Percentiles rank a stretch among this genome's conserved stretches.
These are phyloP conservation scores for Oscheius onirici DNA, from an alignment of 2,888 invertebrate species.

Conservation along the genomic window DNA sequence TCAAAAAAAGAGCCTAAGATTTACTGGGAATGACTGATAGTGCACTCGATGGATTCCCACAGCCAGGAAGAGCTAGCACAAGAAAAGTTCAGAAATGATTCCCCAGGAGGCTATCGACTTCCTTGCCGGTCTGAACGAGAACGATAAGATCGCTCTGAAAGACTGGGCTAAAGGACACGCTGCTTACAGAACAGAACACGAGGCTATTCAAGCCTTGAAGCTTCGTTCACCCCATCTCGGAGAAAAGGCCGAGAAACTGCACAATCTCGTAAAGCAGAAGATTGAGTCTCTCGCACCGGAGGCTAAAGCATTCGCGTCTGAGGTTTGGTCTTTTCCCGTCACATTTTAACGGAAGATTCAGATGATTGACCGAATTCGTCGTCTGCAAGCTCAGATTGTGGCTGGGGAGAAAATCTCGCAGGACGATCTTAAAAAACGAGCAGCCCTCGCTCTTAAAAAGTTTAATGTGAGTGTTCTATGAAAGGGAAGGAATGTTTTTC, in stretches of 20 bases:
- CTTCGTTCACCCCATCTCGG: constrained; percentile 20
- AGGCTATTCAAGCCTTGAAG: constrained; percentile 21
- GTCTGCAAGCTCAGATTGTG: constrained; percentile 33
- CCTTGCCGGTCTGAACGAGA: constrained; percentile 13
- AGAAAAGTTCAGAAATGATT: constrained; percentile 28
- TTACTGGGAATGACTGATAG: too few species aligned
- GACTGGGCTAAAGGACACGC: constrained; percentile 12
- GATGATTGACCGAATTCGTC: constrained; percentile 34
- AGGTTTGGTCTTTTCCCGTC: background rate
- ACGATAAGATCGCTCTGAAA: constrained; percentile 28
- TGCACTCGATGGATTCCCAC: too few species aligned
- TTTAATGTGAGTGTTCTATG: constrained; percentile 25
- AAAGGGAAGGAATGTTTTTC: background rate
- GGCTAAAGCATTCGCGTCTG: constrained; percentile 35
- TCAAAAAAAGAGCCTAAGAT: too few species aligned
- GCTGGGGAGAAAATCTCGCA: constrained; percentile 35
- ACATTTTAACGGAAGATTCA: background rate
- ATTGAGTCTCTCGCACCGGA: constrained; percentile 24
- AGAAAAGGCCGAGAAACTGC: constrained; percentile 35
- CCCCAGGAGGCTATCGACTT: constrained; percentile 20
- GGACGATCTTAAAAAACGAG: constrained; percentile 36
- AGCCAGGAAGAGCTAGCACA: too few species aligned
- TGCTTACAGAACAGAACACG: constrained; percentile 19
- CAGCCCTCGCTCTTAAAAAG: constrained; percentile 34
- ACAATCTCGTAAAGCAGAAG: constrained; percentile 30